These are phyloP conservation scores for Zoanthus sociatus DNA, from an alignment of 92 coral and sea anemone genomes.

Conservation along the genomic window DNA sequence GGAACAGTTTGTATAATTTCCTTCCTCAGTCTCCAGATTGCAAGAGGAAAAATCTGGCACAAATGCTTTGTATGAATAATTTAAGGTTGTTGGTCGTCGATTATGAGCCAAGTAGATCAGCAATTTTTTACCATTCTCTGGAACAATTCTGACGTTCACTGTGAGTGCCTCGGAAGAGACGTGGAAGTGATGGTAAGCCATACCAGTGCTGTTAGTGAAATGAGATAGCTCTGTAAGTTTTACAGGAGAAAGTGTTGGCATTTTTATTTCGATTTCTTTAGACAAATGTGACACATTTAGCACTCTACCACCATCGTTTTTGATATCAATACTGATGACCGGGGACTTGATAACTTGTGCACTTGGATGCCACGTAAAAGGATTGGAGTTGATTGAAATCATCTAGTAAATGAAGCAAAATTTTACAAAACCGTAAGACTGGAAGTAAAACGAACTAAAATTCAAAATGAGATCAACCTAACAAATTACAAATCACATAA, in stretches of 20 bases:
- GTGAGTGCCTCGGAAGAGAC: constrained; percentile 70
- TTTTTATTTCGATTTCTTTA: constrained; percentile 73
- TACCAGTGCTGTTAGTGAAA: constrained; percentile 44
- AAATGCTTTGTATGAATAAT: constrained; percentile 56
- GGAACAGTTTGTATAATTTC: constrained; percentile 61
- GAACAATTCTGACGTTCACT: constrained; percentile 67
- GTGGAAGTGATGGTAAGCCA: constrained; percentile 74
- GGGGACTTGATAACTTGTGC: constrained; percentile 76
- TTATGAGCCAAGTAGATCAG: constrained; percentile 65
- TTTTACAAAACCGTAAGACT: neutral
- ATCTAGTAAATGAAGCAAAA: constrained; percentile 56
- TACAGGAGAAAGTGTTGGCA: constrained; percentile 45
- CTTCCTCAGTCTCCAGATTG: constrained; percentile 30
- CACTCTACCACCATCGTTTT: constrained; percentile 63
- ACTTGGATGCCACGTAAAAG: constrained; percentile 89
- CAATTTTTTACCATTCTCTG: constrained; percentile 64
- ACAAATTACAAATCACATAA: too few species aligned
- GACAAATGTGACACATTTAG: constrained; percentile 73
- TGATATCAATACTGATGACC: constrained; percentile 80
- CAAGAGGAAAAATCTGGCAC: constrained; percentile 86
- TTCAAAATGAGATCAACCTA: too few species aligned
- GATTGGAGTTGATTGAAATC: constrained; percentile 76
- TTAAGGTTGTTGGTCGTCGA: constrained; percentile 68
- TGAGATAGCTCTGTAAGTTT: constrained; percentile 17
- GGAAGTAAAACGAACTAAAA: neutral